Percentiles rank a stretch among this genome's conserved stretches.
Evolutionary conservation across 2,888 invertebrate genomes (phyloP).

Genomic region (Fragum fragum): DNA sequence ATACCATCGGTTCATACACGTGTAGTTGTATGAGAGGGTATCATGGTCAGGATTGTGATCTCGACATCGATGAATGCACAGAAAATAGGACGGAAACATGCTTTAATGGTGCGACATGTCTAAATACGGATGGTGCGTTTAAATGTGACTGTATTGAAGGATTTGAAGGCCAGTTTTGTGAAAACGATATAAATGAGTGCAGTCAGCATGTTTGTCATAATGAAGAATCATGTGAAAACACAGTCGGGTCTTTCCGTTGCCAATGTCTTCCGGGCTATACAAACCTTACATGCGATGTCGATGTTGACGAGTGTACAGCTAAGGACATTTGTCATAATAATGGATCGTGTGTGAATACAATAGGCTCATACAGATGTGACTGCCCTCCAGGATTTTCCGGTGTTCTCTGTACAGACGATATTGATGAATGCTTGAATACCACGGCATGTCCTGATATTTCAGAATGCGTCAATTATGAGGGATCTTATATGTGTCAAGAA

Average conservation of each 20-base stretch:
- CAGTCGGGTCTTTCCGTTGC: neutral
- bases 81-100: neutral
- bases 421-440: conserved; percentile 4
- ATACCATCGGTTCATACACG: conserved; percentile 55
- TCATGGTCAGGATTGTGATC: conserved; percentile 51
- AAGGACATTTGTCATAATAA: neutral
- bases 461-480: conserved; percentile 64
- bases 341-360: conserved; percentile 27
- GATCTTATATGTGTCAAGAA: conserved; percentile 62
- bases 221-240: conserved; percentile 12
- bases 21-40: conserved; percentile 70
- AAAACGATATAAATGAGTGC: conserved; percentile 69
- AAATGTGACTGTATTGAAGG: conserved; percentile 16
- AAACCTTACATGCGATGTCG: conserved; percentile 21
- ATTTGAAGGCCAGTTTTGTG: conserved; percentile 1
- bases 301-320: conserved; percentile 25
- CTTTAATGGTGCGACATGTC: conserved; percentile 29
- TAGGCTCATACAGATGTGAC: conserved; percentile 60
- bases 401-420: conserved; percentile 24
- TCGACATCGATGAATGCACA: conserved; percentile 53
- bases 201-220: conserved; percentile 65
- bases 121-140: conserved; percentile 7
- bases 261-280: conserved; percentile 31
- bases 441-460: conserved; percentile 47
- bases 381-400: conserved; percentile 41